These are phyloP conservation scores for Oryzias melastigma DNA, from an alignment of 2,113 vertebrate genomes.

Conservation along the genomic window DNA sequence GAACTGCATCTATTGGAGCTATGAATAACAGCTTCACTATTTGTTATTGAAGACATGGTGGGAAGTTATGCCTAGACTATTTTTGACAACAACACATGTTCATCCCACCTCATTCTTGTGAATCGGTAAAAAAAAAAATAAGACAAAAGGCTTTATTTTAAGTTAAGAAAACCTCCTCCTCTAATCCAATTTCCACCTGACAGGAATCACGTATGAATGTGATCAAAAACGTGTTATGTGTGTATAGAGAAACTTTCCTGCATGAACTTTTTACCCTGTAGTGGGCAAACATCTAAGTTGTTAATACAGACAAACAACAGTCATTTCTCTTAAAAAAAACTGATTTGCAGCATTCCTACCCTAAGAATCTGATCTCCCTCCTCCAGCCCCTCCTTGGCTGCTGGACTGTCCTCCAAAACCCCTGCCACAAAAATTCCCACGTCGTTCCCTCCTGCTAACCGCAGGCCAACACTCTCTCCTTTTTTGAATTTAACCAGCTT, in stretches of 20 bases:
- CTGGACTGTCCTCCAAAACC: conserved; percentile 96
- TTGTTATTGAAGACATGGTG: conserved; percentile 42
- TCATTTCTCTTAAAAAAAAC: neutral
- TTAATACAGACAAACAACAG: neutral
- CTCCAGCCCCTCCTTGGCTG: conserved; percentile 95
- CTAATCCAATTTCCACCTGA: neutral
- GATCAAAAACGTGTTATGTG: too few relatives aligned
- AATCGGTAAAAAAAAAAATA: neutral
- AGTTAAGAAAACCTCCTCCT: neutral
- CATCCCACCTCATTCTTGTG: conserved; percentile 29
- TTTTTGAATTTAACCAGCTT: conserved; percentile 99
- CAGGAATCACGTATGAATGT: too few relatives aligned
- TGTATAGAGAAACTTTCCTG: too few relatives aligned
- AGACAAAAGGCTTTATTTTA: neutral
- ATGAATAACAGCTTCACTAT: conserved; percentile 45
- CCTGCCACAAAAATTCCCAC: conserved; percentile 99
- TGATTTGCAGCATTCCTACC: conserved; percentile 72
- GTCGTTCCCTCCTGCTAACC: conserved; percentile 96
- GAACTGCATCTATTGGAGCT: conserved; percentile 44
- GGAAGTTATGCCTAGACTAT: conserved; percentile 23
- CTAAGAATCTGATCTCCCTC: conserved; percentile 99
- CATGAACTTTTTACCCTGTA: too few relatives aligned
- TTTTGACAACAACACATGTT: conserved; percentile 60
- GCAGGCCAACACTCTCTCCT: conserved; percentile 95
- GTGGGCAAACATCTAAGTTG: too few relatives aligned